Conservation (phyloP, 2,888 invertebrate genomes). For the Eledona agricola region DNA sequence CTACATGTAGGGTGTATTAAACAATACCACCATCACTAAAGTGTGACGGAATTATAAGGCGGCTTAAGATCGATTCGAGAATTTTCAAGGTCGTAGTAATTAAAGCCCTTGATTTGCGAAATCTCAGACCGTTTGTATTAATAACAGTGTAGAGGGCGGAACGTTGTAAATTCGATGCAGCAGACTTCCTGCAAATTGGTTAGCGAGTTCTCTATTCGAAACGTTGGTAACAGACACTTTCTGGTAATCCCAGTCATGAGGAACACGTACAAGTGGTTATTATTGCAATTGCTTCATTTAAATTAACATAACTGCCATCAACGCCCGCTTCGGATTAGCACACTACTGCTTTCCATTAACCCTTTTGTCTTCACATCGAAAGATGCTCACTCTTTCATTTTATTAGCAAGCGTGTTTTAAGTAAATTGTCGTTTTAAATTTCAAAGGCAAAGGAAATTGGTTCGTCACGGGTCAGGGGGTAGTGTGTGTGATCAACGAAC, state of each 20-base stretch:
- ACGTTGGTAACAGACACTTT: constrained; percentile 32
- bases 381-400: no score
- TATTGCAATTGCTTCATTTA: constrained; percentile 44
- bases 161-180: constrained; percentile 22
- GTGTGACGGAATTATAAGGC: no score
- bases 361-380: no score
- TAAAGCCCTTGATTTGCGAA: constrained; percentile 8
- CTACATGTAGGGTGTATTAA: constrained; percentile 5
- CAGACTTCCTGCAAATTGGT: constrained; percentile 33
- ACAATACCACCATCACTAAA: no score
- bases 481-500: constrained; percentile 15
- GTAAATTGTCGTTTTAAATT: no score
- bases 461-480: constrained; percentile 19
- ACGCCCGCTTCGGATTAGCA: constrained; percentile 28
- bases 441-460: constrained; percentile 5
- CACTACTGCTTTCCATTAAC: no score
- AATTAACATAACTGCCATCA: constrained; percentile 39
- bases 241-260: constrained; percentile 41
- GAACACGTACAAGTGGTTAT: constrained; percentile 41
- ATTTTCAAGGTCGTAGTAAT: no score
- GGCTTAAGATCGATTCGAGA: no score
- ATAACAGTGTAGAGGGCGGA: constrained; percentile 20
- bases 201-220: constrained; percentile 26
- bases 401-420: no score
- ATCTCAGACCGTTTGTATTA: constrained; percentile 23